A percentile compares a stretch with the other conserved stretches of the same genome.
Conservation (phyloP, 64 coral and sea anemone species). For the Trachythela sp. region DNA sequence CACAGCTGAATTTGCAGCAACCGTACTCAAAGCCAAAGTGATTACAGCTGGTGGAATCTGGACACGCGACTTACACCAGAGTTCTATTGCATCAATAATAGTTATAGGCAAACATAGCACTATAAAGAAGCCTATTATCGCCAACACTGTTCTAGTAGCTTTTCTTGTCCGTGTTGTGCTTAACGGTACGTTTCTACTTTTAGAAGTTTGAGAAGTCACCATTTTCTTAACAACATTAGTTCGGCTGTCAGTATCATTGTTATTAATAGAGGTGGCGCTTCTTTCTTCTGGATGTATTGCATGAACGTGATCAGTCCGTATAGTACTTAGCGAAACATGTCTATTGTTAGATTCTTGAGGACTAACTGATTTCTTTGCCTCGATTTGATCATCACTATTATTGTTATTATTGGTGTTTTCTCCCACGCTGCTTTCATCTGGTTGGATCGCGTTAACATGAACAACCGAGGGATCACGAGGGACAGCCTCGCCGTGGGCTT, state of each 20-base stretch:
- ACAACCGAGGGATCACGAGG: neutral
- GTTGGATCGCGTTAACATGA: neutral
- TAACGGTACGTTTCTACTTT: neutral
- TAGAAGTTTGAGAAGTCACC: too few species aligned
- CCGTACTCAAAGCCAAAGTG: constrained; percentile 55
- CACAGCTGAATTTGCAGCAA: constrained; percentile 63
- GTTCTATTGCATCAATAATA: constrained; percentile 66
- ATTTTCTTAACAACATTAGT: neutral
- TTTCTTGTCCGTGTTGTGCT: constrained; percentile 9
- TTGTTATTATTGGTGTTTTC: neutral
- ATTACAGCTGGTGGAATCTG: constrained; percentile 31
- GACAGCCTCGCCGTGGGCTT: neutral
- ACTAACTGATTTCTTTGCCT: too few species aligned
- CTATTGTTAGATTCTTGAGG: too few species aligned
- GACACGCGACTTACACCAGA: constrained; percentile 1
- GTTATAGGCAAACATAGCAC: constrained; percentile 68
- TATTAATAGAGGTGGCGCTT: neutral
- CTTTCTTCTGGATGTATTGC: neutral
- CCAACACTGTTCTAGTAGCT: constrained; percentile 52
- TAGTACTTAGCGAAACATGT: too few species aligned
- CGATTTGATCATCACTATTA: neutral
- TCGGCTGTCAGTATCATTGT: neutral
- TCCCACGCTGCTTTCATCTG: neutral
- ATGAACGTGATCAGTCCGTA: too few species aligned
- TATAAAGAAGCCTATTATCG: constrained; percentile 68